A percentile compares a stretch with the other conserved stretches of the same genome.
Evolutionary conservation across 2,888 invertebrate species (phyloP).

Genomic region (Ptychoptera albimana): DNA sequence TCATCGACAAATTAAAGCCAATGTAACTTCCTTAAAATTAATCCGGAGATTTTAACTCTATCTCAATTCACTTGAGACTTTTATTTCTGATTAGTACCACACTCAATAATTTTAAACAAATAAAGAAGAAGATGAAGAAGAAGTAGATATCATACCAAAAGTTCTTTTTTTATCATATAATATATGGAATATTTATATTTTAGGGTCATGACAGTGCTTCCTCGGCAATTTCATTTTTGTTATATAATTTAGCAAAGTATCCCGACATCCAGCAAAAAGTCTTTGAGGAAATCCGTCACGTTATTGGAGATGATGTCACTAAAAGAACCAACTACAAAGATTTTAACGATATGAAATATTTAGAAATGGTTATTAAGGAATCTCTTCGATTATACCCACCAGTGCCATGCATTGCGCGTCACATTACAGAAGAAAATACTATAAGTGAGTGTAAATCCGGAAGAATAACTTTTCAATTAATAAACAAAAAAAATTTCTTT

Average conservation of each 20-base stretch:
- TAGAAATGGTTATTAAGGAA: slow-evolving; percentile 51
- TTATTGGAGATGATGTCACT: slow-evolving; percentile 15
- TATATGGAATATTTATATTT: too few relatives aligned
- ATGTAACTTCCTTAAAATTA: too few relatives aligned
- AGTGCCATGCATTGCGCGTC: slow-evolving; percentile 43
- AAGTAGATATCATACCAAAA: too few relatives aligned
- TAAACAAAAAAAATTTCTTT: neutral
- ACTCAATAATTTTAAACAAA: too few relatives aligned
- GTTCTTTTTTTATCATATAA: too few relatives aligned
- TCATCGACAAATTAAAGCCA: too few relatives aligned
- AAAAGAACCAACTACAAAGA: slow-evolving; percentile 18
- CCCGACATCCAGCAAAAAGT: slow-evolving; percentile 17
- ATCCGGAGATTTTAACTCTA: too few relatives aligned
- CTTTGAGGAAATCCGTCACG: slow-evolving; percentile 19
- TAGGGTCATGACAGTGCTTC: slow-evolving; percentile 6
- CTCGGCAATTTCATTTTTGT: slow-evolving; percentile 5
- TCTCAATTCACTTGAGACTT: too few relatives aligned
- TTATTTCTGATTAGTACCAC: too few relatives aligned
- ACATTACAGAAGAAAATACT: slow-evolving; percentile 33
- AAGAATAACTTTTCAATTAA: neutral
- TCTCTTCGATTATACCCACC: slow-evolving; percentile 46
- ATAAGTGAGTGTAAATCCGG: slow-evolving; percentile 37
- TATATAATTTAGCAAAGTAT: slow-evolving; percentile 8
- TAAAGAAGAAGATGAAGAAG: too few relatives aligned
- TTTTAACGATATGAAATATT: slow-evolving; percentile 20